Evolutionary conservation across 2,797 vertebrate species (phyloP), one percentile per base, ranked within the genome.

Genomic region (Chaenodraco wilsoni): DNA sequence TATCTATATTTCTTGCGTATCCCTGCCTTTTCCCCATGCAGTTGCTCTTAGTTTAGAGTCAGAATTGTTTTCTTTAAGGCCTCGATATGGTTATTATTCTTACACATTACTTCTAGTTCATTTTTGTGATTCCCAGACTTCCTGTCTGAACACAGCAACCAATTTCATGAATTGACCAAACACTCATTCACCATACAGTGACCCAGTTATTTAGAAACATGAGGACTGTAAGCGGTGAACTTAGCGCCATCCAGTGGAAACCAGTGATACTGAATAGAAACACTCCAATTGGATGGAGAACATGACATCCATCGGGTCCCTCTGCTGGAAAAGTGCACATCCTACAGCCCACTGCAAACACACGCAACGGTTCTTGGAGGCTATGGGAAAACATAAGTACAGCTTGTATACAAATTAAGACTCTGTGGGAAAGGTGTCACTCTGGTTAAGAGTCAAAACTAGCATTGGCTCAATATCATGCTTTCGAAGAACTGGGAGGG

Each of bases 191-290:
- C 56, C 65, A 76, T 48, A 69, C 74, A 79, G 46, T 89, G 85
- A 89, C 85, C 83, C 82, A 86, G 57, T 84, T 87, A 74, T 83
- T 43, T 43, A 78, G 77, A 61, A 49, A 60, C 62, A 19, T 11
- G 40, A n/a, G 16, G 40, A 15, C n/a, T 23, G 37, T 6, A 8
- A 31, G 41, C 1, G 67, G 73, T 55, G 60, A 68, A 74, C 46
- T 87, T 84, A 83, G 91, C 93, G 87, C 94, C 94, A 93, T 88
- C 92, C 65, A 88, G 93, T 93, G 94, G 92, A 74, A 76, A 60
- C 73, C 15, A 43, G 43, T 56, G 78, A 76, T 78, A 93, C 58
- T 89, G 88, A 67, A 78, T 23, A 45, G 62, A 48, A 48, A 49
- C 72, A 71, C 37, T 49, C 14, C 15, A 69, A 44, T 45, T 52